Evolutionary conservation across 1,140 invertebrate species (phyloP), one percentile per base, ranked within the genome.

Genomic region (Meloidogyne floridensis): DNA sequence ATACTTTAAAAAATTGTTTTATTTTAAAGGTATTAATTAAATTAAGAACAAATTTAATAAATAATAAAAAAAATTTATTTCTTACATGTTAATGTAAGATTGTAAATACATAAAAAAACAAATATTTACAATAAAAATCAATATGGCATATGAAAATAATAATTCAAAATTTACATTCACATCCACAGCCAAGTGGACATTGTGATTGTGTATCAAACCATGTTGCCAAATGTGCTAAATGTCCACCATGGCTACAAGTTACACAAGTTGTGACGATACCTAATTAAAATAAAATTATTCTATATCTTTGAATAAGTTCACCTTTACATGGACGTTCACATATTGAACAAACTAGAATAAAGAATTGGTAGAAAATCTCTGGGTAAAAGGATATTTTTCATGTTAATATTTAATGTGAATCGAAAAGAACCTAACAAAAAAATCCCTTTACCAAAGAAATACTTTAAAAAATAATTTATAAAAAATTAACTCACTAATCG

Each of bases 111-210:
- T 32, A 32, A 65, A 18, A 5, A 65, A n/a, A 65, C 59, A 65
- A 65, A 65, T 65, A 65, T 65, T 65, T 65, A 65, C 15, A 65
- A 65, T 65, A 65, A 65, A 65, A 18, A n/a, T n/a, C 7, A 4
- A n/a, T n/a, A n/a, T n/a, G 13, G 59, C 59, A n/a, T 15, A 65
- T 65, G 2, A 65, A 65, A 65, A 15, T 13, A 59, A 59, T 18
- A 7, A 53, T 5, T 79, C 54, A 81, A 80, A 87, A 83, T 87
- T 80, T 56, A 18, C 65, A 80, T 72, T 85, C 81, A 51, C 81
- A 82, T 13, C 81, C 81, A 82, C 81, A 82, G 42, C 80, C 72
- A 2, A 83, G 56, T 20, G 81, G 81, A 56, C 81, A 82, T 11
- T 43, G 65, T 54, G 81, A 80, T 15, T 82, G 81, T 13, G 80